phyloP scores from a whole-genome alignment of 2,113 vertebrate genomes.

The Vireo altiloquus region DNA sequence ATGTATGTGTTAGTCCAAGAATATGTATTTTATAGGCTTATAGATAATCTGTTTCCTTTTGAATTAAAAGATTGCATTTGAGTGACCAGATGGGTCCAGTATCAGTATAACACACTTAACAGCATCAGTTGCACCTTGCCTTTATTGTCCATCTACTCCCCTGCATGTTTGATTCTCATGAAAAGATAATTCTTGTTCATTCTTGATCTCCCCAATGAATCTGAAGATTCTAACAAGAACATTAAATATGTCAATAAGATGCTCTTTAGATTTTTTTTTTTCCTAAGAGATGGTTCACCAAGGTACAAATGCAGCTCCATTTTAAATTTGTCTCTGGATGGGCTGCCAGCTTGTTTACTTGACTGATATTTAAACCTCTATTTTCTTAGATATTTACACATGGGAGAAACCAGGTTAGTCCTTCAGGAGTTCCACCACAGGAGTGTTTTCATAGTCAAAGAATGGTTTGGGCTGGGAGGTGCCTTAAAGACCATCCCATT shows the following conservation, averaged over 20 bases:
- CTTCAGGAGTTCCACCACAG: not conserved
- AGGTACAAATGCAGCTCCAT: not conserved
- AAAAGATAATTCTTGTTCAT: not conserved
- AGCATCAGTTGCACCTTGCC: not conserved
- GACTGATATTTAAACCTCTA: not conserved
- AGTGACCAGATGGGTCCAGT: not conserved
- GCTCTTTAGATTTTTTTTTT: not conserved
- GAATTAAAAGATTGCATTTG: not conserved
- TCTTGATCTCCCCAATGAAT: not conserved
- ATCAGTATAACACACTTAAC: not conserved
- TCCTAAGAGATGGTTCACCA: not conserved
- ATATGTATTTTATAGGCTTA: not conserved
- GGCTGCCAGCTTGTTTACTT: not conserved
- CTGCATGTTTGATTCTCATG: not conserved
- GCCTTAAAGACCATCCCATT: not conserved
- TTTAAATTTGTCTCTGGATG: not conserved
- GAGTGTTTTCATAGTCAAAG: not conserved
- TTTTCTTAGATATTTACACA: not conserved
- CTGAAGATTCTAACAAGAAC: not conserved
- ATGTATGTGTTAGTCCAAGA: not conserved
- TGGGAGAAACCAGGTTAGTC: not conserved
- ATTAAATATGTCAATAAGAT: not conserved
- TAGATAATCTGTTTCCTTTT: not conserved
- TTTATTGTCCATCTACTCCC: not conserved
- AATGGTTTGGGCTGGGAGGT: not conserved